Evolutionary conservation across 2,888 invertebrate genomes (phyloP).

Genomic region (Branchellion lobata): DNA sequence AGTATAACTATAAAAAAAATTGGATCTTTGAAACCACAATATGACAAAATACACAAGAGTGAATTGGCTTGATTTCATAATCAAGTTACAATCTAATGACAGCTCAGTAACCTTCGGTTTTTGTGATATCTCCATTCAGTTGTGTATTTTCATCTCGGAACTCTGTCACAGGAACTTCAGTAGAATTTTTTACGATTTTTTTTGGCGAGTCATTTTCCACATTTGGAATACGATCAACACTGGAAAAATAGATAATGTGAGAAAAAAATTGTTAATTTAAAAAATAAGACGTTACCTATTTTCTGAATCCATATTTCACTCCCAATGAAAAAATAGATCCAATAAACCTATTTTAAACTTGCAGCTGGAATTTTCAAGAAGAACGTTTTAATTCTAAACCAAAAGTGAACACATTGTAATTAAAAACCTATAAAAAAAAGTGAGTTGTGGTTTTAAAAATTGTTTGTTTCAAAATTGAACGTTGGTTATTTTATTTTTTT

Average conservation of each 20-base stretch:
- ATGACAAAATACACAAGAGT: no score
- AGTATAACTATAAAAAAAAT: no score
- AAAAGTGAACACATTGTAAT: slow-evolving; percentile 8
- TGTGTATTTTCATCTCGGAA: neutral
- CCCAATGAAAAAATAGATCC: neutral
- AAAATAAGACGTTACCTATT: neutral
- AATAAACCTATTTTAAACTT: neutral
- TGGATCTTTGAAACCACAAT: no score
- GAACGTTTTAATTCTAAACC: neutral
- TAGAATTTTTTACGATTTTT: neutral
- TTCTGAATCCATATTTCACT: neutral
- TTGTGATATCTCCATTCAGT: neutral
- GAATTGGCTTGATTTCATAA: no score
- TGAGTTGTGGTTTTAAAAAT: no score
- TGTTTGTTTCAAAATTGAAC: no score
- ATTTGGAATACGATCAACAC: neutral
- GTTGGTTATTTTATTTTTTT: no score
- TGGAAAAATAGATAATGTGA: neutral
- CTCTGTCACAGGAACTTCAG: neutral
- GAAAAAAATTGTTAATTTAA: neutral
- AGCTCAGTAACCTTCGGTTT: neutral
- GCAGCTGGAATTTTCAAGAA: slow-evolving; percentile 19
- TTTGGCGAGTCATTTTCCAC: neutral
- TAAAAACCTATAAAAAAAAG: no score
- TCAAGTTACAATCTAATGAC: no score